Evolutionary conservation across 2,797 vertebrate genomes (phyloP).

Genomic region (Sternotherus odoratus): DNA sequence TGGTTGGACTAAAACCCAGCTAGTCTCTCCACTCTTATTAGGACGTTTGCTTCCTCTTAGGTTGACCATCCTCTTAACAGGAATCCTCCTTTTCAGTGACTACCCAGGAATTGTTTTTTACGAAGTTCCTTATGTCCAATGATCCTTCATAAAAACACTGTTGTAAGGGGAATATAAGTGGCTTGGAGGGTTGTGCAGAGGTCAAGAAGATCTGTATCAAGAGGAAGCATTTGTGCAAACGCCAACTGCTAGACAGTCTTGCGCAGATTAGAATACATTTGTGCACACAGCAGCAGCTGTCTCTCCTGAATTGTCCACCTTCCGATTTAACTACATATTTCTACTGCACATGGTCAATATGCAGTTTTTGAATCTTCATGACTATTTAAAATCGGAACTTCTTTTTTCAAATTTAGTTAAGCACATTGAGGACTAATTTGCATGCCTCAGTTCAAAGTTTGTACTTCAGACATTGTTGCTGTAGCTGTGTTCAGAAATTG

Average conservation of each 20-base stretch:
- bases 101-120: background rate
- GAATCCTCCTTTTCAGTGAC: background rate
- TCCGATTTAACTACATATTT: background rate
- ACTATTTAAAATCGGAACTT: background rate
- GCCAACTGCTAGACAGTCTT: background rate
- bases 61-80: background rate
- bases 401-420: background rate
- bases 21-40: background rate
- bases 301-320: background rate
- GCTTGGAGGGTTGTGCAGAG: background rate
- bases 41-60: background rate
- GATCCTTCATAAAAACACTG: background rate
- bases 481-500: background rate
- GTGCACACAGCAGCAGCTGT: accelerated
- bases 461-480: background rate
- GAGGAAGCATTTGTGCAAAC: background rate
- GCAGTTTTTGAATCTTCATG: background rate
- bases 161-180: background rate
- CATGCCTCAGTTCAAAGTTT: background rate
- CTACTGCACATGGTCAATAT: background rate
- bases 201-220: background rate
- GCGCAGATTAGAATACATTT: background rate
- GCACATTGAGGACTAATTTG: background rate
- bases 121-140: background rate
- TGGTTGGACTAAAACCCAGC: background rate